Evolutionary conservation across 2,113 vertebrate genomes (phyloP).

Genomic region (Alces alces): DNA sequence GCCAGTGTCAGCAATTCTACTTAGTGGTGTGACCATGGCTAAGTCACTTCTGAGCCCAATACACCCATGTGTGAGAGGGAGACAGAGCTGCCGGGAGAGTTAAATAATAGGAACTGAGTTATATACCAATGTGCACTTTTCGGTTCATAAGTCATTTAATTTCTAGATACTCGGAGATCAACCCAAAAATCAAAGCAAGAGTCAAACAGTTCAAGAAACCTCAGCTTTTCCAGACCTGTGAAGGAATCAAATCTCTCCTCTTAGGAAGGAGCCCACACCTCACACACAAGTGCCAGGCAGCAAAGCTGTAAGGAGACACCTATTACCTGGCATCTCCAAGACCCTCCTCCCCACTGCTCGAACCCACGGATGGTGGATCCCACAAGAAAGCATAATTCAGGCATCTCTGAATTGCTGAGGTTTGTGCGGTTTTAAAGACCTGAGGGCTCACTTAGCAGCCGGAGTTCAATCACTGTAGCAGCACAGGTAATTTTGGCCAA

Average conservation of each 20-base stretch:
- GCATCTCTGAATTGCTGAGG: slow-evolving; percentile 68
- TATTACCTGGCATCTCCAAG: not conserved
- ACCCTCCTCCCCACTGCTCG: slow-evolving; percentile 4
- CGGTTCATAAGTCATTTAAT: not conserved
- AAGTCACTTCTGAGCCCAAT: not conserved
- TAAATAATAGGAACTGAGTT: not conserved
- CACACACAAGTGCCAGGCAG: not conserved
- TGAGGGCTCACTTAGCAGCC: slow-evolving; percentile 69
- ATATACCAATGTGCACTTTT: not conserved
- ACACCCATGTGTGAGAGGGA: not conserved
- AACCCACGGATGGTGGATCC: slow-evolving; percentile 60
- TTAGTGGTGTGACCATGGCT: not conserved
- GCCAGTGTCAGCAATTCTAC: not conserved
- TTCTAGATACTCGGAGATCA: not conserved
- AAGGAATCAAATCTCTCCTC: not conserved
- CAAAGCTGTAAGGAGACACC: slow-evolving; percentile 18
- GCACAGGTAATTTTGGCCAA: slow-evolving; percentile 64
- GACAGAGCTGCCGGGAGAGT: not conserved
- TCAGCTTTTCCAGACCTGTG: not conserved
- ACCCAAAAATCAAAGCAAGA: not conserved
- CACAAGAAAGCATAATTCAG: slow-evolving; percentile 74
- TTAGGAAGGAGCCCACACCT: not conserved
- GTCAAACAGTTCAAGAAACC: not conserved
- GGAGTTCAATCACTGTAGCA: slow-evolving; percentile 61
- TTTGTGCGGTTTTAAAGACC: slow-evolving; percentile 73